Evolutionary conservation across 2,113 vertebrate species (phyloP), one percentile per base, ranked within the genome.

Genomic region (Tragelaphus imberbis): DNA sequence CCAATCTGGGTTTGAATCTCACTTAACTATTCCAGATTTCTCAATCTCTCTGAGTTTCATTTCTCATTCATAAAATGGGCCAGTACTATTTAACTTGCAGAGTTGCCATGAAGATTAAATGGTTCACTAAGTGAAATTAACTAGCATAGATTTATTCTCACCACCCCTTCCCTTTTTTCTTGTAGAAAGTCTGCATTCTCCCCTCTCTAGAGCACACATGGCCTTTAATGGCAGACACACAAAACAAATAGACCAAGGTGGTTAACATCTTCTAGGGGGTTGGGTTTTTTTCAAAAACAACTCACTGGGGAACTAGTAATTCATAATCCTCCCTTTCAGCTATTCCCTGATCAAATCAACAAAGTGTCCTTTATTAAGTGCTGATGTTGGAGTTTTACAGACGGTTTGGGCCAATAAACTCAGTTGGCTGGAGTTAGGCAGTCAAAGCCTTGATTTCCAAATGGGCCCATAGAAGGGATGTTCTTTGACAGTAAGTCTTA

Each of bases 61-160:
- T 86, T 95, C n/a, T 97, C 47, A 95, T 96, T 95, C 65, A 61
- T 68, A 93, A 95, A 96, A 82, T 65, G 56, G 84, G 47, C 36
- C 49, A 61, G 44, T 80, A 51, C 19, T 85, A 79, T 85, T 95
- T 92, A 96, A 90, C 88, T 80, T 88, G 15, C 49, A 94, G 94
- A 79, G 63, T 55, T 90, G 51, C 82, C 68, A 49, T 65, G 23
- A 89, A 91, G 91, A 94, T 30, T 61, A 93, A 79, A 47, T 19
- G 30, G 36, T 88, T 75, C 27, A 65, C 7, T 88, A 90, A 92
- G 49, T 95, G 47, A 96, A 95, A 95, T 68, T 58, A 94, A 68
- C n/a, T 88, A 55, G 30, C 44, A 88, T 30, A 88, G 59, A 59
- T 47, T 81, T 79, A 79, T 3, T 25, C 17, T 90, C 40, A 33